phyloP scores from a whole-genome alignment of 2,888 invertebrate species.

The Phasia obesa region DNA sequence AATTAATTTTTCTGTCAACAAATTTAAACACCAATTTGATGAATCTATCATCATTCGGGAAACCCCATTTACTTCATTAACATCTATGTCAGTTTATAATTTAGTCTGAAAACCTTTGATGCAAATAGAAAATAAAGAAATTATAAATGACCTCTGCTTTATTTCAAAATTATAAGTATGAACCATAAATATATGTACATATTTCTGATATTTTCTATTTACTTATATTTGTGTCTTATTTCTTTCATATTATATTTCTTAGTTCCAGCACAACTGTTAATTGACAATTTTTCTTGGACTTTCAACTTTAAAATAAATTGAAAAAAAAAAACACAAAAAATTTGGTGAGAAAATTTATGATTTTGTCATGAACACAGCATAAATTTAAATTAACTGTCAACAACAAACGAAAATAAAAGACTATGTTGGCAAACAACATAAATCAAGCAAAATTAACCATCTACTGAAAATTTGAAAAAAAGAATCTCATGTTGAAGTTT shows the following conservation, averaged over 20 bases:
- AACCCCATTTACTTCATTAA: too few species aligned
- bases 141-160: too few species aligned
- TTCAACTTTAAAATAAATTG: slow-evolving; percentile 36
- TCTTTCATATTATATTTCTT: slow-evolving; percentile 13
- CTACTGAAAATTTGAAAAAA: slow-evolving; percentile 36
- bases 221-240: slow-evolving; percentile 40
- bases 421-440: slow-evolving; percentile 57
- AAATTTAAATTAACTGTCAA: slow-evolving; percentile 71
- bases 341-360: slow-evolving; percentile 69
- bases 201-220: too few species aligned
- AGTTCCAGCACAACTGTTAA: slow-evolving; percentile 17
- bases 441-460: slow-evolving; percentile 68
- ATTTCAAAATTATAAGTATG: too few species aligned
- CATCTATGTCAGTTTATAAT: too few species aligned
- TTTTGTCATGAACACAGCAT: slow-evolving; percentile 65
- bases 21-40: too few species aligned
- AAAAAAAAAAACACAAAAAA: slow-evolving; percentile 47
- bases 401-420: slow-evolving; percentile 52
- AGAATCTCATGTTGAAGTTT: slow-evolving; percentile 60
- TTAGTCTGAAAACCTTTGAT: too few species aligned
- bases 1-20: too few species aligned
- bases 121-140: too few species aligned
- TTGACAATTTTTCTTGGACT: slow-evolving; percentile 44
- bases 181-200: too few species aligned
- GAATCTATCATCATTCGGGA: too few species aligned